A percentile compares a stretch with the other conserved stretches of the same genome.
Evolutionary conservation across 2,113 vertebrate genomes (phyloP).

Genomic region (Dascyllus trimaculatus): DNA sequence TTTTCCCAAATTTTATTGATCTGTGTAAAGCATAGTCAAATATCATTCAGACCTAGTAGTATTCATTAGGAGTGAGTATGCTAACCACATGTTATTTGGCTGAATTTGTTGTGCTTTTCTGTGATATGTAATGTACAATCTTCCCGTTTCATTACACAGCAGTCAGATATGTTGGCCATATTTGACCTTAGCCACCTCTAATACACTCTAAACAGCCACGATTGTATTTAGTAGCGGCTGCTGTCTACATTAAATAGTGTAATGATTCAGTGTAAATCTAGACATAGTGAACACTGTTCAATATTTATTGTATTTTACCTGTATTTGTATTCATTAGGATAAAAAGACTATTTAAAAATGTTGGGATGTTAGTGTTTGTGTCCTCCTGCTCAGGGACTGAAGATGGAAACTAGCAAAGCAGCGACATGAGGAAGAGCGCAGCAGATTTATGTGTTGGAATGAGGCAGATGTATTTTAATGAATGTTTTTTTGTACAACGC

Average conservation of each 20-base stretch:
- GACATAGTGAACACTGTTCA: not conserved
- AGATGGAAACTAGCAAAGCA: not conserved
- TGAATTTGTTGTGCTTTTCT: too few relatives aligned
- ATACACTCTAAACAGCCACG: not conserved
- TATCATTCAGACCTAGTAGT: not conserved
- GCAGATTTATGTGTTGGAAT: not conserved
- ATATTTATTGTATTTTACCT: not conserved
- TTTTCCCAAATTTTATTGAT: not conserved
- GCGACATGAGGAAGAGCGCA: not conserved
- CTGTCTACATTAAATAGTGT: not conserved
- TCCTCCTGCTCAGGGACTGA: not conserved
- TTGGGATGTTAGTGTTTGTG: too few relatives aligned
- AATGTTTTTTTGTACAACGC: not conserved
- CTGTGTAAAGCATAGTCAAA: not conserved
- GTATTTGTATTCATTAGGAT: too few relatives aligned
- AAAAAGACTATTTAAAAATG: too few relatives aligned
- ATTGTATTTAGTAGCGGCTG: too few relatives aligned
- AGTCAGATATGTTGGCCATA: not conserved
- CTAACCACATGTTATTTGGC: too few relatives aligned
- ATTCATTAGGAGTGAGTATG: not conserved
- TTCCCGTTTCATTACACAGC: too few relatives aligned
- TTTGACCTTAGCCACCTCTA: not conserved
- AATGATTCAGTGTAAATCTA: accelerated
- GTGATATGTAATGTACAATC: too few relatives aligned
- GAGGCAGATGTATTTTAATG: not conserved